Evolutionary conservation across 2,797 vertebrate species (phyloP), one percentile per base, ranked within the genome.

Genomic region (Serranus cabrilla): DNA sequence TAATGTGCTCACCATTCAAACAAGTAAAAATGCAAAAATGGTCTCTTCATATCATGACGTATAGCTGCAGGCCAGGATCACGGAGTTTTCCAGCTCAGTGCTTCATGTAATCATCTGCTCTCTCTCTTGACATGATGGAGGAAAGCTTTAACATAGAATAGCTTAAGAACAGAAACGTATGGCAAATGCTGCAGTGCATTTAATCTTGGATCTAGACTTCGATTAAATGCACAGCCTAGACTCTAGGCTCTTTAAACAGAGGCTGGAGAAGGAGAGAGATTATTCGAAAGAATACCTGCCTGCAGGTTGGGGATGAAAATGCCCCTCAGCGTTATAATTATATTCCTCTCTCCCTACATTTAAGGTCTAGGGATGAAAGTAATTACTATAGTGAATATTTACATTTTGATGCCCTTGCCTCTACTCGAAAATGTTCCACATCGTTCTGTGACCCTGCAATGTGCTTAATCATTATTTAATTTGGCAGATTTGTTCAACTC

Each of bases 61-160:
- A 45, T 77, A 82, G 88, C 92, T 87, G 64, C 75, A 50, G 86
- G 91, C 77, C 60, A 76, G 83, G 86, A 91, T 92, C 83, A 84
- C 66, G n/a, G 39, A 77, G 73, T 78, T 88, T 87, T 88, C 74
- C 78, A 78, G 84, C 75, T 79, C 78, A 80, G 68, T 71, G 86
- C 86, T 80, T 81, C 74, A 31, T 76, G 85, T 82, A 88, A 83
- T 90, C 85, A 63, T 81, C 83, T 73, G 72, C 66, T 64, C 68
- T 72, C 62, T 52, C 73, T 73, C 64, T 72, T 63, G 71, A 80
- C 68, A 59, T 71, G 86, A 87, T 63, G 8, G 74, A 85, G 58
- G 46, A 74, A 76, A 67, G 80, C 83, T 75, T 83, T 82, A 81
- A 74, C 71, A 50, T 43, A 74, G 71, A 71, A 63, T 56, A 77